These are phyloP conservation scores for Chromoteleia sp. DNA, from an alignment of 2,888 invertebrate species.

Conservation along the genomic window DNA sequence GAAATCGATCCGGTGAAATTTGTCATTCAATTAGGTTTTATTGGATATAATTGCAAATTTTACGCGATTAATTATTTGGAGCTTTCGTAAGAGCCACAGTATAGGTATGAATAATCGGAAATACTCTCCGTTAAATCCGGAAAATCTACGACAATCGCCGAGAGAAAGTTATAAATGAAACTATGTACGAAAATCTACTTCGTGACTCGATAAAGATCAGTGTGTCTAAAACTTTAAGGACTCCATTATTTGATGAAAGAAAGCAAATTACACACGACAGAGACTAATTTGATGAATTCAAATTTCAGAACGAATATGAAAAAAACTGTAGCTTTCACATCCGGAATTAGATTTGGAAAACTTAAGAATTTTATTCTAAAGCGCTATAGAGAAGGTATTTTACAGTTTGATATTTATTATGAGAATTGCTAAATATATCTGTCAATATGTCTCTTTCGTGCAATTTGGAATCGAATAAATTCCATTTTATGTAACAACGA, in stretches of 20 bases:
- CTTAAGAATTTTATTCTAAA: no score
- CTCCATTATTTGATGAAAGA: slow-evolving; percentile 64
- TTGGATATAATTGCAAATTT: slow-evolving; percentile 2
- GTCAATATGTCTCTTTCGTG: no score
- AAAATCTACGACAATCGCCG: slow-evolving; percentile 30
- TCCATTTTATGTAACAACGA: no score
- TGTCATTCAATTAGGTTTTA: slow-evolving; percentile 46
- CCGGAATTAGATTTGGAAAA: no score
- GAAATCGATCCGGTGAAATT: slow-evolving; percentile 39
- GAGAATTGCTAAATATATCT: no score
- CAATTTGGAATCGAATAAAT: no score
- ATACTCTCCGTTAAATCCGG: slow-evolving; percentile 28
- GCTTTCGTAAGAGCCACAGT: neutral
- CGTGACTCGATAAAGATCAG: slow-evolving; percentile 68
- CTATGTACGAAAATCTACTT: slow-evolving; percentile 64
- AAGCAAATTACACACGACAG: slow-evolving; percentile 62
- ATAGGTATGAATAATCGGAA: slow-evolving; percentile 49
- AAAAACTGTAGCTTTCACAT: neutral
- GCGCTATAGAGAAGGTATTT: no score
- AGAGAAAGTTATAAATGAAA: slow-evolving; percentile 63
- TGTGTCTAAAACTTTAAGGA: slow-evolving; percentile 65
- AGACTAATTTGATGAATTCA: slow-evolving; percentile 44
- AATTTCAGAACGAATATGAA: slow-evolving; percentile 34
- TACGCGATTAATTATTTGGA: slow-evolving; percentile 16
- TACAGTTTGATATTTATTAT: no score